Evolutionary conservation across 1,140 invertebrate genomes (phyloP).

Genomic region (Drosophila nebulosa): DNA sequence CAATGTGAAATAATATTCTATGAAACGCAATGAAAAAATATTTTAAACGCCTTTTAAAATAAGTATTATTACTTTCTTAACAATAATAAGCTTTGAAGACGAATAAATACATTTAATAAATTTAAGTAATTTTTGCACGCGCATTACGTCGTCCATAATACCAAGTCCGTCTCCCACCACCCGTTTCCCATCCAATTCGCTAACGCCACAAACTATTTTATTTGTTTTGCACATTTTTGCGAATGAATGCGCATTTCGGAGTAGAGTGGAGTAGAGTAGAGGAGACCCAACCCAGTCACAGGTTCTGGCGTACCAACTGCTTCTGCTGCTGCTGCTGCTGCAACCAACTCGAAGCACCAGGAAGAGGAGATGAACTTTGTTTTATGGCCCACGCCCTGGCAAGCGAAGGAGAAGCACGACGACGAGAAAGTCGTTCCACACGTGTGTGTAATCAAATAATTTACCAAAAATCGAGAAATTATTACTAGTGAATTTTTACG

Average conservation of each 20-base stretch:
- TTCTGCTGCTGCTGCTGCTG: background rate
- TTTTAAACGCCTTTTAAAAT: background rate
- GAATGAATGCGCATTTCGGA: slow-evolving; percentile 48
- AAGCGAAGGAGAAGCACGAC: slow-evolving; percentile 14
- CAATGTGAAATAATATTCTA: no score
- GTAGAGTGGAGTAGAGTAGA: background rate
- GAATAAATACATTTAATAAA: background rate
- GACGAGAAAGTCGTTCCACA: slow-evolving; percentile 44
- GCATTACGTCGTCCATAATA: slow-evolving; percentile 23
- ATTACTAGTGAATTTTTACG: slow-evolving; percentile 71
- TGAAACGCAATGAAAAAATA: no score
- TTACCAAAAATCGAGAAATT: slow-evolving; percentile 76
- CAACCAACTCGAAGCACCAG: slow-evolving; percentile 17
- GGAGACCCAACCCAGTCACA: background rate
- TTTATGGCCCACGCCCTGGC: slow-evolving; percentile 52
- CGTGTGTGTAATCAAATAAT: slow-evolving; percentile 79
- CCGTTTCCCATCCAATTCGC: background rate
- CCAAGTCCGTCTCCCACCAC: background rate
- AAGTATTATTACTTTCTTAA: no score
- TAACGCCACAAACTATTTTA: slow-evolving; percentile 46
- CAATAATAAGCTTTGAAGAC: background rate
- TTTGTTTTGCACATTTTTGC: slow-evolving; percentile 71
- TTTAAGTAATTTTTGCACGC: background rate
- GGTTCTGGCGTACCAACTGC: slow-evolving; percentile 13
- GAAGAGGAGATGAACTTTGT: slow-evolving; percentile 72